Base-by-base conservation (phyloP, 2,113 vertebrate genomes). In the Megaleporinus macrocephalus region DNA sequence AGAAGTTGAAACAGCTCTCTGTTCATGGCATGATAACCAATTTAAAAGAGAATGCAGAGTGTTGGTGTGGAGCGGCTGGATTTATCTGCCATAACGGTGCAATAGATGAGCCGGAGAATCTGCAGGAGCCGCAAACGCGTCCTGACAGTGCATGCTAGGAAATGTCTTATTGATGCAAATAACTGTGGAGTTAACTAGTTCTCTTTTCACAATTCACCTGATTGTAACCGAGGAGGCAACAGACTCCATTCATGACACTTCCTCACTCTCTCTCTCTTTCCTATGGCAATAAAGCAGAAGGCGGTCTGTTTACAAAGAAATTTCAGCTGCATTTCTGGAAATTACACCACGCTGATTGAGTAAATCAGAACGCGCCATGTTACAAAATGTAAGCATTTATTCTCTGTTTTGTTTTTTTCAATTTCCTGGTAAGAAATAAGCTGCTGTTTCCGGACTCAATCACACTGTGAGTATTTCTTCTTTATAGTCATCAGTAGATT, bases 1-100 rank as follows among this genome's bases (percentile, higher is more conserved):
- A 61, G 22, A 57, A 57, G 41, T 11, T 1, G 41, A 44, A 44
- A 44, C 41, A 44, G 55, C 22, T 57, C 57, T 61, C 57, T 26
- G 4, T 61, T 61, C 57, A 61, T 13, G 3, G 22, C 11, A n/a
- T 24, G 1, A 24, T 13, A 7, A 20, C 27, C 29, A 33, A 18
- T 33, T 36, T 68, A 68, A 68, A 22, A 30, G 27, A 29, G 26
- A 65, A 65, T 29, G 29, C 15, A 20, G 36, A 22, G 62, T 12
- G 27, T n/a, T 20, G 26, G 36, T 41, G 18, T 2, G 41, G 26
- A 24, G 24, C 13, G n/a, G 9, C 14, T 12, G 63, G 27, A 55
- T 55, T 36, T 36, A 79, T 44, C 65, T 59, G 77, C 66, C 33
- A 13, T n/a, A 55, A 66, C 44, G 29, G 65, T 22, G 36, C 44